phyloP scores from a whole-genome alignment of 1,140 invertebrate genomes.

The Bombus waltoni region DNA sequence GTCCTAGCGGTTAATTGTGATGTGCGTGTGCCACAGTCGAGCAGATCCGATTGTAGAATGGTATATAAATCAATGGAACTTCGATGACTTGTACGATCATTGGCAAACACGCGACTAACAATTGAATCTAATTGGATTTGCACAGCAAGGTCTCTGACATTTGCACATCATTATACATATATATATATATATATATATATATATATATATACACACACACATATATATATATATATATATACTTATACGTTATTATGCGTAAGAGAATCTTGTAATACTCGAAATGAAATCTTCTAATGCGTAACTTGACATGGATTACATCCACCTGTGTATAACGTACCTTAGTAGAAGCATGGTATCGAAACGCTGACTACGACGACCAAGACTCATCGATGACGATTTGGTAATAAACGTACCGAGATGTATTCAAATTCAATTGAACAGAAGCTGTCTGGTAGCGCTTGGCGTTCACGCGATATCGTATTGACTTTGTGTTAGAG shows the following conservation, averaged over 20 bases:
- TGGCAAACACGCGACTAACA: slow-evolving; percentile 31
- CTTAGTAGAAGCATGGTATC: slow-evolving; percentile 53
- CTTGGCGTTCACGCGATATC: slow-evolving; percentile 31
- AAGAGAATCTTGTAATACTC: slow-evolving; percentile 60
- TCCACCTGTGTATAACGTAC: slow-evolving; percentile 66
- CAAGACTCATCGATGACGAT: not conserved
- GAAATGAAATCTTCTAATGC: slow-evolving; percentile 53
- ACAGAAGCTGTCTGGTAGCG: slow-evolving; percentile 14
- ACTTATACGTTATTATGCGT: slow-evolving; percentile 22
- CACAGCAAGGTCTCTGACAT: slow-evolving; percentile 31
- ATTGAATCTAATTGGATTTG: slow-evolving; percentile 9
- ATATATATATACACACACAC: not conserved
- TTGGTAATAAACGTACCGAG: not conserved
- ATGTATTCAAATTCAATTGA: not conserved
- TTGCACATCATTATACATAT: slow-evolving; percentile 39
- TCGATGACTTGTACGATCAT: not conserved
- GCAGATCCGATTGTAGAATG: slow-evolving; percentile 39
- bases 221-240: slow-evolving; percentile 3
- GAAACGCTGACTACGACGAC: slow-evolving; percentile 27
- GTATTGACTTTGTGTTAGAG: slow-evolving; percentile 70
- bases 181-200: not conserved
- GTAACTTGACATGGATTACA: slow-evolving; percentile 58
- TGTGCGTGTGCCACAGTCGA: slow-evolving; percentile 59
- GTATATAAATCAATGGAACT: not conserved
- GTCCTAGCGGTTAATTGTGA: slow-evolving; percentile 69